phyloP scores from a whole-genome alignment of 35 echinoderm and acorn worm genomes.

The Heliocidaris tuberculata region DNA sequence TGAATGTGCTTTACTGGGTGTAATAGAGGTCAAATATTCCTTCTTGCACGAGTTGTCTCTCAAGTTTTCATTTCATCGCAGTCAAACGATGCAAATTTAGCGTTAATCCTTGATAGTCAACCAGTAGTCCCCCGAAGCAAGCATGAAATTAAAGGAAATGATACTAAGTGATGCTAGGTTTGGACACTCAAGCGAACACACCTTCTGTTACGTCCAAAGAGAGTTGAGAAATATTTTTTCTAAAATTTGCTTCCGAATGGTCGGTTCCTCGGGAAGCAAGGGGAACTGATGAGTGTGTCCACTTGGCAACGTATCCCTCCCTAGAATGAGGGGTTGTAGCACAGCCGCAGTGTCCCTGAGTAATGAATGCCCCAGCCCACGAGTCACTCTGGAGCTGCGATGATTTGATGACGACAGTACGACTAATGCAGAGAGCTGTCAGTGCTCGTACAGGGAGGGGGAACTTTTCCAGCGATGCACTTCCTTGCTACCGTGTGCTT shows the following conservation, averaged over 20 bases:
- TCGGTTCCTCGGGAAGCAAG: slow-evolving; percentile 13
- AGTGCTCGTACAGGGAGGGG: not conserved
- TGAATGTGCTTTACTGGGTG: not conserved
- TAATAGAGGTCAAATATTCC: not conserved
- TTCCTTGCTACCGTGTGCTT: not conserved
- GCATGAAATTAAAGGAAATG: not conserved
- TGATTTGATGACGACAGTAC: slow-evolving; percentile 14
- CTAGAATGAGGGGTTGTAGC: not conserved
- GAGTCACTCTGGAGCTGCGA: not conserved
- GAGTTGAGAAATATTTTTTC: not conserved
- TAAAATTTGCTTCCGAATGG: not conserved
- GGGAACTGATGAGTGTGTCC: not conserved
- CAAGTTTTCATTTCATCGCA: not conserved
- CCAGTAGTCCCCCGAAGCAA: not conserved
- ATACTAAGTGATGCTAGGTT: not conserved
- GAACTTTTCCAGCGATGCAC: not conserved
- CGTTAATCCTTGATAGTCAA: not conserved
- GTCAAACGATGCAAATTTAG: not conserved
- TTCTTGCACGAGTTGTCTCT: not conserved
- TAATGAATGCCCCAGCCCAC: not conserved
- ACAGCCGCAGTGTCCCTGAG: not conserved
- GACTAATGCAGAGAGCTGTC: not conserved
- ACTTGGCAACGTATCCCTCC: slow-evolving; percentile 38
- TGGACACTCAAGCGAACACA: not conserved
- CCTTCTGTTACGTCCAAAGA: not conserved